Conservation (phyloP, 2,113 vertebrate genomes). For the Donacobius atricapilla region DNA sequence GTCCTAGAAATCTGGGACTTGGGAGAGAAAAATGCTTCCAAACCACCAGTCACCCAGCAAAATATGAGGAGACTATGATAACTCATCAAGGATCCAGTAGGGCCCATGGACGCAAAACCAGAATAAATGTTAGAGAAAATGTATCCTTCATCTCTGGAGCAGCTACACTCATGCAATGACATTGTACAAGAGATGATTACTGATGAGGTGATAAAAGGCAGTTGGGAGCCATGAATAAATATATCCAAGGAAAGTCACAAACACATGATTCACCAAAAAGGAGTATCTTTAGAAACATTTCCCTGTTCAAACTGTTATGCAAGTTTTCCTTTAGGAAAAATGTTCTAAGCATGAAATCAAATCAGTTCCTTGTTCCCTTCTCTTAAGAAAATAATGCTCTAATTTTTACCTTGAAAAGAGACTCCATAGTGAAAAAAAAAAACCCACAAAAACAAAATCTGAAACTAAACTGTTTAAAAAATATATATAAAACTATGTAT, state of each 20-base stretch:
- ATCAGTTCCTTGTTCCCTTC: neutral
- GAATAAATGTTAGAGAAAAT: neutral
- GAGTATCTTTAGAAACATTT: neutral
- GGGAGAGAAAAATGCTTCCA: neutral
- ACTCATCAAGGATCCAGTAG: neutral
- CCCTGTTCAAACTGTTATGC: neutral
- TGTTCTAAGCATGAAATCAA: neutral
- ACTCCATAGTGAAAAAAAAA: neutral
- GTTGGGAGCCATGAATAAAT: neutral
- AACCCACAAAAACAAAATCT: too few species aligned
- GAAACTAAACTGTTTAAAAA: neutral
- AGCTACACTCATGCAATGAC: neutral
- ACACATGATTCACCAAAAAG: slow-evolving; percentile 6
- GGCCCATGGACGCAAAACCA: neutral
- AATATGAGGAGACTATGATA: neutral
- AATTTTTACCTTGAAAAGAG: neutral
- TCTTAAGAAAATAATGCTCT: neutral
- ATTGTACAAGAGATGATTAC: neutral
- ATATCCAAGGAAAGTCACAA: neutral
- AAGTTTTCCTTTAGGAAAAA: neutral
- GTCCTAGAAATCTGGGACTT: neutral
- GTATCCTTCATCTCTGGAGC: neutral
- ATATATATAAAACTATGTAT: neutral
- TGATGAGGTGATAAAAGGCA: slow-evolving; percentile 26
- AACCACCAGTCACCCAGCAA: neutral